Conservation (phyloP, 2,113 vertebrate genomes). For the Sisor rabdophorus region DNA sequence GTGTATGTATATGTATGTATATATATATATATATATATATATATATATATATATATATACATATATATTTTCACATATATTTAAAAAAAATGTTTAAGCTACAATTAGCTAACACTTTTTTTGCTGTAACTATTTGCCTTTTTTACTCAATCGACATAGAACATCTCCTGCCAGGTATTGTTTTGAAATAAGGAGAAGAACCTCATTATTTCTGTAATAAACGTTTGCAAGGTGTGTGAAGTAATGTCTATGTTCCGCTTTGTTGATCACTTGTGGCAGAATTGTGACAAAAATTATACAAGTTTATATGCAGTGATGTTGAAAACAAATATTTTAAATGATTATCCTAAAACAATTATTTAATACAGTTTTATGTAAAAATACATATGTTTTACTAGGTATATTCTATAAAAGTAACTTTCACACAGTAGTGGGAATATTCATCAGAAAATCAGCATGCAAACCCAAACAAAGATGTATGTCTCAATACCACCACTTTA, state of each 20-base stretch:
- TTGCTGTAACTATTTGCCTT: neutral
- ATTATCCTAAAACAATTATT: neutral
- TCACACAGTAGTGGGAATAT: no score
- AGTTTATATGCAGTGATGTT: neutral
- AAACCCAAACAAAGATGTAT: no score
- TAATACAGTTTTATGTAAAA: neutral
- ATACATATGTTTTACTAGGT: neutral
- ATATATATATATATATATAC: no score
- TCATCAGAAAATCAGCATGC: no score
- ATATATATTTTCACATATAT: neutral
- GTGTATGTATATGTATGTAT: no score
- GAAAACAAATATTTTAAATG: neutral
- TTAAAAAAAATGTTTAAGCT: no score
- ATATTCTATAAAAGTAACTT: neutral
- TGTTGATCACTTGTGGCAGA: constrained; percentile 3
- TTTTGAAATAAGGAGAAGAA: constrained; percentile 6
- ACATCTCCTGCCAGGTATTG: neutral
- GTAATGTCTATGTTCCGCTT: constrained; percentile 17
- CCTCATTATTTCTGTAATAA: constrained; percentile 5
- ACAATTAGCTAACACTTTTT: neutral
- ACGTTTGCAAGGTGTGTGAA: neutral
- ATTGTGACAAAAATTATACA: neutral
- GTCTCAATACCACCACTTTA: no score
- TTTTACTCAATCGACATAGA: neutral
- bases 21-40: no score